Conservation (phyloP, 2,888 invertebrate genomes). For the Busseola fusca region DNA sequence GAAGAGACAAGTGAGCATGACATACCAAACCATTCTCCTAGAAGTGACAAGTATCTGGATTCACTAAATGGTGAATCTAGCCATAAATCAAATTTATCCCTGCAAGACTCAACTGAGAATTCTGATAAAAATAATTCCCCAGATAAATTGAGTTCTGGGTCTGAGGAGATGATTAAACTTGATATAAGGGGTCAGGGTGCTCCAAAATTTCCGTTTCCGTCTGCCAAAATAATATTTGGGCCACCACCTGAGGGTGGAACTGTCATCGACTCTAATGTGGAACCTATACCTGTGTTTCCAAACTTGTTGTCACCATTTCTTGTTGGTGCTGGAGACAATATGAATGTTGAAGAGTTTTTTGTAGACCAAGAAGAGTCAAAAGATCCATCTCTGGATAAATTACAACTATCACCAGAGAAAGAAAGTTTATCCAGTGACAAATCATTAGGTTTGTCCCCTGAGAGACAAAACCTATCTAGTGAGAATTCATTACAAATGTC, state of each 20-base stretch:
- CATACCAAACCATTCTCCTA: conserved; percentile 71
- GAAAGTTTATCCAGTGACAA: conserved; percentile 66
- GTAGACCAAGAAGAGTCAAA: conserved; percentile 62
- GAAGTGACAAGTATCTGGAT: conserved; percentile 78
- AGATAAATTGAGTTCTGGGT: conserved; percentile 75
- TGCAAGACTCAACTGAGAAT: conserved; percentile 63
- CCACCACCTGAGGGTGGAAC: conserved; percentile 82
- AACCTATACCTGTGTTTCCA: conserved; percentile 78
- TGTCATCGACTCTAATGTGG: conserved; percentile 72
- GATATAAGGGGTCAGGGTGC: conserved; percentile 84
- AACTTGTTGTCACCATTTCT: conserved; percentile 82
- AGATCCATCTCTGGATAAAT: conserved; percentile 59
- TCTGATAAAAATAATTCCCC: conserved; percentile 67
- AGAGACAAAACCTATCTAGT: conserved; percentile 61
- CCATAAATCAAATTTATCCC: conserved; percentile 65
- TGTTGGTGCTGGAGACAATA: conserved; percentile 74
- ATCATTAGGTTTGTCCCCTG: conserved; percentile 50
- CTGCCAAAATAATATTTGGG: conserved; percentile 84
- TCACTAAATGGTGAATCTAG: conserved; percentile 80
- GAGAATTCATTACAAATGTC: conserved; percentile 68
- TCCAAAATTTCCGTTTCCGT: conserved; percentile 77
- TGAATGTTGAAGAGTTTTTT: conserved; percentile 76
- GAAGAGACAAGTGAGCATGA: conserved; percentile 61
- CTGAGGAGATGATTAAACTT: conserved; percentile 86
- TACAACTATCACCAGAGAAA: conserved; percentile 55